phyloP scores from a whole-genome alignment of 2,888 invertebrate genomes.

The Isoperla grammatica region DNA sequence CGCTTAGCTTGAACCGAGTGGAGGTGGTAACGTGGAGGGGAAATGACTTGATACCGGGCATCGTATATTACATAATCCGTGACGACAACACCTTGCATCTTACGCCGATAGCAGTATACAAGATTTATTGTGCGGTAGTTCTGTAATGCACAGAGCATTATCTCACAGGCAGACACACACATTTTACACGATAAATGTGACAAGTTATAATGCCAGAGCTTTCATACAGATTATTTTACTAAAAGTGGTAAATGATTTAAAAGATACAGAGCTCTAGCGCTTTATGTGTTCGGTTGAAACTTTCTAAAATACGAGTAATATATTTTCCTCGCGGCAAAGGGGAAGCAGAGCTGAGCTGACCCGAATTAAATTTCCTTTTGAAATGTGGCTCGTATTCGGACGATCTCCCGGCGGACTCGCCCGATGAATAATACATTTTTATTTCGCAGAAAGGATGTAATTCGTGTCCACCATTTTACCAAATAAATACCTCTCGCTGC shows the following conservation, averaged over 20 bases:
- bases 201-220: conserved; percentile 8
- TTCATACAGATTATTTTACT: not conserved
- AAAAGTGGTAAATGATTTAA: conserved; percentile 11
- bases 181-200: conserved; percentile 6
- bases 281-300: not conserved
- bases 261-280: conserved; percentile 4
- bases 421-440: conserved; percentile 18
- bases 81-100: no score
- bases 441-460: conserved; percentile 8
- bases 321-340: conserved; percentile 4
- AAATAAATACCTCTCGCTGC: no score
- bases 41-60: no score
- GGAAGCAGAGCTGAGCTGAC: conserved; percentile 10
- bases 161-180: not conserved
- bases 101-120: no score
- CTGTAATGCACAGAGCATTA: no score
- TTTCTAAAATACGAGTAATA: conserved; percentile 10
- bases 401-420: conserved; percentile 3
- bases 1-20: no score
- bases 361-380: conserved; percentile 18
- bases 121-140: no score
- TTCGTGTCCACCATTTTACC: conserved; percentile 1
- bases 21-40: no score
- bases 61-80: no score
- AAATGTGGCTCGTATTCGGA: conserved; percentile 6